Evolutionary conservation across 1,140 invertebrate species (phyloP).

Genomic region (Brachionus paranguensis): DNA sequence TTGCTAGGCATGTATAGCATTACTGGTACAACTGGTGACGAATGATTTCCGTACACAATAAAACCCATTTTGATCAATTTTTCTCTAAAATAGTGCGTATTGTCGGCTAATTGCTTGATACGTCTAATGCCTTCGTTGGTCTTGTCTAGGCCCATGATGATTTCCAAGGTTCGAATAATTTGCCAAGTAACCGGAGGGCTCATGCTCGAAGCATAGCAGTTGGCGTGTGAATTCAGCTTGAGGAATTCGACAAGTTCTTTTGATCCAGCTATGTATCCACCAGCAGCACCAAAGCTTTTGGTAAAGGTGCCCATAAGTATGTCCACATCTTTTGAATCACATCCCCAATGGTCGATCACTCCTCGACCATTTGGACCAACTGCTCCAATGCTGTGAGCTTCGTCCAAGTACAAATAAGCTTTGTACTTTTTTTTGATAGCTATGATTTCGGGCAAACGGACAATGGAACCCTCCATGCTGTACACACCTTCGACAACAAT

Average conservation of each 20-base stretch:
- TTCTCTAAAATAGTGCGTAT: slow-evolving; percentile 78
- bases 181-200: slow-evolving; percentile 81
- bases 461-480: slow-evolving; percentile 96
- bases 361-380: slow-evolving; percentile 80
- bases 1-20: slow-evolving; percentile 88
- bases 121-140: slow-evolving; percentile 46
- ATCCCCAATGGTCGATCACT: slow-evolving; percentile 75
- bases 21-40: slow-evolving; percentile 93
- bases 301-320: slow-evolving; percentile 95
- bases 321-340: slow-evolving; percentile 80
- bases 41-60: slow-evolving; percentile 86
- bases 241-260: slow-evolving; percentile 77
- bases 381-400: slow-evolving; percentile 92
- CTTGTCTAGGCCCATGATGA: slow-evolving; percentile 72
- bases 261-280: slow-evolving; percentile 93
- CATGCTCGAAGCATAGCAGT: slow-evolving; percentile 82
- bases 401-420: slow-evolving; percentile 85
- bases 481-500: slow-evolving; percentile 92
- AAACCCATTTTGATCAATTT: slow-evolving; percentile 83
- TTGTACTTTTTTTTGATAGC: slow-evolving; percentile 85
- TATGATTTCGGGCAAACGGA: slow-evolving; percentile 78
- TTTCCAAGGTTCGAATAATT: slow-evolving; percentile 78
- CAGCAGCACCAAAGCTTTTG: slow-evolving; percentile 88
- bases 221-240: slow-evolving; percentile 73
- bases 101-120: slow-evolving; percentile 70